These are phyloP conservation scores for Temnothorax ravouxi DNA, from an alignment of 2,888 invertebrate genomes.

Conservation along the genomic window DNA sequence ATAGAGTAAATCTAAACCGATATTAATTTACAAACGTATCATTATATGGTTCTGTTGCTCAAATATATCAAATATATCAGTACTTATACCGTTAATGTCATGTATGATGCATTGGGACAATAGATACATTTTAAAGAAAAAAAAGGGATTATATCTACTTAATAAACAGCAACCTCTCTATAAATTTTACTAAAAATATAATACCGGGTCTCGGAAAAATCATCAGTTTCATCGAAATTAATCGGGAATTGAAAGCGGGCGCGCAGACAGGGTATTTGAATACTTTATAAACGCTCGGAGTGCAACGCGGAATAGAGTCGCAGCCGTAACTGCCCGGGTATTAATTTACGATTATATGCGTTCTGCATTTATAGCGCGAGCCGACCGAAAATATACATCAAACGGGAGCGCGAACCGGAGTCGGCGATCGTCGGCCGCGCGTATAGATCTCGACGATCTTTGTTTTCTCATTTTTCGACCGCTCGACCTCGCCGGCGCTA, in stretches of 20 bases:
- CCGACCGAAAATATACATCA: conserved; percentile 54
- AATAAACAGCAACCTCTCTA: background rate
- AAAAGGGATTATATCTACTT: background rate
- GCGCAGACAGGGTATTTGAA: conserved; percentile 18
- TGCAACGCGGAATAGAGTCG: conserved; percentile 40
- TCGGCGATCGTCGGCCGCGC: background rate
- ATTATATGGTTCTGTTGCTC: background rate
- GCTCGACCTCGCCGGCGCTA: conserved; percentile 2
- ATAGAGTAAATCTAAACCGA: background rate
- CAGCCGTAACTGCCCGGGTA: conserved; percentile 39
- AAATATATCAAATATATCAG: background rate
- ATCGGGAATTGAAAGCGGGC: background rate
- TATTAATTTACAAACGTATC: no score
- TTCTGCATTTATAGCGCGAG: conserved; percentile 40
- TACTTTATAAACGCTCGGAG: conserved; percentile 37
- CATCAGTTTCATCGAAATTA: conserved; percentile 6
- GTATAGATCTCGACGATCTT: background rate
- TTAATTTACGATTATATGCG: conserved; percentile 51
- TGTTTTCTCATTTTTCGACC: conserved; percentile 12
- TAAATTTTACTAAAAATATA: background rate
- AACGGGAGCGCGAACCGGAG: conserved; percentile 45
- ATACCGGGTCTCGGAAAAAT: background rate
- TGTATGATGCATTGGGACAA: background rate
- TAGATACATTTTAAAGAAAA: background rate
- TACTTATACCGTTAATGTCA: no score